Conservation (phyloP, 2,113 vertebrate genomes). For the Engraulis encrasicolus region DNA sequence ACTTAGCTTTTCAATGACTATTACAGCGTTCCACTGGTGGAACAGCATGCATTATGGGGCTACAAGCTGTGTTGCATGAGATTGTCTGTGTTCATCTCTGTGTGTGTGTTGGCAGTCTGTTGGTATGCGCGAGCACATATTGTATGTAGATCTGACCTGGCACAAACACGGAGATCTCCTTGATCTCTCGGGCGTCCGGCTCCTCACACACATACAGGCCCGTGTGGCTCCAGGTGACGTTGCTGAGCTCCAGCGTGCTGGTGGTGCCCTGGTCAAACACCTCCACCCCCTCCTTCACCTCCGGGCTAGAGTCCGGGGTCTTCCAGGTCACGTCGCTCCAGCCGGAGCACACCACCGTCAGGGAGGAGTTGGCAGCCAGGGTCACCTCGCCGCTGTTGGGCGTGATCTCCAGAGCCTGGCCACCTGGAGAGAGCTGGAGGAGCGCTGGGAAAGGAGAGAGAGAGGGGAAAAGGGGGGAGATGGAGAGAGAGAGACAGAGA, state of each 20-base stretch:
- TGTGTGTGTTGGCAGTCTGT: not conserved
- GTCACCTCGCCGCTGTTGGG: slow-evolving; percentile 73
- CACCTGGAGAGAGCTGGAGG: not conserved
- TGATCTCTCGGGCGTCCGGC: slow-evolving; percentile 53
- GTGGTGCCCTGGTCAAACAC: slow-evolving; percentile 62
- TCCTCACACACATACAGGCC: slow-evolving; percentile 82
- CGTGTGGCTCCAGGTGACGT: slow-evolving; percentile 80
- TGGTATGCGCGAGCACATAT: not conserved
- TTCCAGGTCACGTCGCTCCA: slow-evolving; percentile 70
- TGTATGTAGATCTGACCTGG: slow-evolving; percentile 77
- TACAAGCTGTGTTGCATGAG: too few species aligned
- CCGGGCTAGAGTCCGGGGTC: slow-evolving; percentile 59
- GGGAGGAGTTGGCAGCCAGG: slow-evolving; percentile 76
- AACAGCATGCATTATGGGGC: too few species aligned
- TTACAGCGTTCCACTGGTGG: too few species aligned
- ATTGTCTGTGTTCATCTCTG: too few species aligned
- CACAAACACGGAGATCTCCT: slow-evolving; percentile 82
- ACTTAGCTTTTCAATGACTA: too few species aligned
- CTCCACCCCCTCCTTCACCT: slow-evolving; percentile 37
- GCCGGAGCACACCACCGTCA: slow-evolving; percentile 80
- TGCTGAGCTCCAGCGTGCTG: slow-evolving; percentile 76
- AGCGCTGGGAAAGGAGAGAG: not conserved
- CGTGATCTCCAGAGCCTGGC: slow-evolving; percentile 69
- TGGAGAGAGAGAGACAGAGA: not conserved
- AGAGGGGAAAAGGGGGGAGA: not conserved